These are phyloP conservation scores for Protodeltote pygarga DNA, from an alignment of 2,888 invertebrate species.

Conservation along the genomic window DNA sequence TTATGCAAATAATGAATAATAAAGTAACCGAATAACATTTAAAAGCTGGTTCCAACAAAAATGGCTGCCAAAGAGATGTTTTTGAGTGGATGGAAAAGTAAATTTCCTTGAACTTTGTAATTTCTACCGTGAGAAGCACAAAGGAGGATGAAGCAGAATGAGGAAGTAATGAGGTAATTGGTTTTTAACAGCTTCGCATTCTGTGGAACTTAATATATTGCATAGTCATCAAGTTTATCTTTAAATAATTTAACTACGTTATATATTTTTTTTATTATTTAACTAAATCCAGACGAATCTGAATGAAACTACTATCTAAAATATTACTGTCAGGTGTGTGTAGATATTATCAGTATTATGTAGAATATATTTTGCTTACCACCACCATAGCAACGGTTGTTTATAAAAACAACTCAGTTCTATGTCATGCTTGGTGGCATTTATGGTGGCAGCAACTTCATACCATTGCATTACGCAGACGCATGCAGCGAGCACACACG, in stretches of 20 bases:
- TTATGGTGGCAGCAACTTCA: constrained; percentile 34
- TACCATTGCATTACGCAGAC: constrained; percentile 38
- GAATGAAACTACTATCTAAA: no score
- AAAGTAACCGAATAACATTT: constrained; percentile 29
- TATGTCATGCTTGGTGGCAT: constrained; percentile 6
- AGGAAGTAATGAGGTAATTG: constrained; percentile 37
- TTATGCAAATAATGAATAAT: constrained; percentile 29
- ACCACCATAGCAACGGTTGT: not conserved
- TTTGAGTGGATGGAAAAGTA: constrained; percentile 18
- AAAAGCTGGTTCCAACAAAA: constrained; percentile 21
- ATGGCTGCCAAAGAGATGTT: constrained; percentile 7
- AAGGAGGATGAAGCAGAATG: constrained; percentile 23
- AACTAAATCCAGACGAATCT: no score
- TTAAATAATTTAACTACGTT: no score
- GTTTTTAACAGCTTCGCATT: constrained; percentile 25
- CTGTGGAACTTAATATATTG: constrained; percentile 24
- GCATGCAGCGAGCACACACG: constrained; percentile 49
- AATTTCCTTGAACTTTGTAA: constrained; percentile 35
- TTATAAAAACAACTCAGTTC: not conserved
- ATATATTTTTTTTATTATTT: no score
- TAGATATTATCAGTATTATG: no score
- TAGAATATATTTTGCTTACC: no score
- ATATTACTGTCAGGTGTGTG: no score
- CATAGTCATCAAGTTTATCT: constrained; percentile 25
- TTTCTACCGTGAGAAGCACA: constrained; percentile 26